These are phyloP conservation scores for Battus philenor DNA, from an alignment of 1,140 invertebrate genomes.

Conservation along the genomic window DNA sequence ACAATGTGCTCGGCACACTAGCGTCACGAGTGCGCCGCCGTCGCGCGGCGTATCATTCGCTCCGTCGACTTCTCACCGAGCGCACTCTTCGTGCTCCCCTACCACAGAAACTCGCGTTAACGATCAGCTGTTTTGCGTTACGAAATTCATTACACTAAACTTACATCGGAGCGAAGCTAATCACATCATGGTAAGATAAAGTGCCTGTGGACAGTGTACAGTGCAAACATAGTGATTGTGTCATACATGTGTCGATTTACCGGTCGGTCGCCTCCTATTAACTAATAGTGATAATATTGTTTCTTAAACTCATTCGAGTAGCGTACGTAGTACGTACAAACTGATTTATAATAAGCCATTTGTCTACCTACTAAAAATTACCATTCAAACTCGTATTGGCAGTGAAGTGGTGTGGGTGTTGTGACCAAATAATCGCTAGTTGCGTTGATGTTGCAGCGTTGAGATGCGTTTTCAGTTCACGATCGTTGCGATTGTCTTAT, in stretches of 20 bases:
- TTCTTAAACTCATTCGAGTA: not conserved
- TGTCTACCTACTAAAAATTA: no score
- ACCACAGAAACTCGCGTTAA: conserved; percentile 34
- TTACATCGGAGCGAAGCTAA: conserved; percentile 25
- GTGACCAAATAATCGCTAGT: no score
- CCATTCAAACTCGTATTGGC: no score
- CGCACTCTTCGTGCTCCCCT: conserved; percentile 41
- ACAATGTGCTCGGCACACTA: conserved; percentile 49
- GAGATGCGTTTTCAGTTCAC: conserved; percentile 7
- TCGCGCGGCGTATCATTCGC: conserved; percentile 60
- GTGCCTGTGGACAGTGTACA: conserved; percentile 52
- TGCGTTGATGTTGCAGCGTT: no score
- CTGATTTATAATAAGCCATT: no score
- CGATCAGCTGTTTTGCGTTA: conserved; percentile 60
- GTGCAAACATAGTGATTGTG: conserved; percentile 37
- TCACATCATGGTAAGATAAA: conserved; percentile 49
- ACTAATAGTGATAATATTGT: conserved; percentile 3
- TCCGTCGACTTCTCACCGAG: conserved; percentile 47
- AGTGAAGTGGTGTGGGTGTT: no score
- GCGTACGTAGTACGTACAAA: not conserved
- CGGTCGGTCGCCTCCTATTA: not conserved
- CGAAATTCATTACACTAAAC: conserved; percentile 25
- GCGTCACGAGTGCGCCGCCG: conserved; percentile 60
- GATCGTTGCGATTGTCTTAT: conserved; percentile 34
- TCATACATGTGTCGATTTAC: conserved; percentile 23